phyloP scores from a whole-genome alignment of 2,113 vertebrate species.

The Tachuris rubrigastra region DNA sequence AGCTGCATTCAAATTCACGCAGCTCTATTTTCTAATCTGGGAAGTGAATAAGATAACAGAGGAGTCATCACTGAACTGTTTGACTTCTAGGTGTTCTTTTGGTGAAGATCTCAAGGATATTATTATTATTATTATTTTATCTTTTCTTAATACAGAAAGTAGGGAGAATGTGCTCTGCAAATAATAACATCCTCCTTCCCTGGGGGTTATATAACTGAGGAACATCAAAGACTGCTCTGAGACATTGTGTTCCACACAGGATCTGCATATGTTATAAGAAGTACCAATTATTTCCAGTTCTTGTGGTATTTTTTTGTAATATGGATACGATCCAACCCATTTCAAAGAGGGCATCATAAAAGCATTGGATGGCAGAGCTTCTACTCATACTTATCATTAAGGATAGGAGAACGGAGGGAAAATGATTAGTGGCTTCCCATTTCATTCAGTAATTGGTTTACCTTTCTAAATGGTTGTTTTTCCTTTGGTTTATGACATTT shows the following conservation, averaged over 20 bases:
- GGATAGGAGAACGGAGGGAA: neutral
- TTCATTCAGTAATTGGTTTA: neutral
- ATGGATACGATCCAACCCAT: neutral
- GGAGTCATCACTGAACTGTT: neutral
- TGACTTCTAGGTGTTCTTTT: neutral
- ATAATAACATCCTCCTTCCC: constrained; percentile 13
- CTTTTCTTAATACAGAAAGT: neutral
- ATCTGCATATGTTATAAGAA: constrained; percentile 46
- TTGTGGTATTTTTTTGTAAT: constrained; percentile 34
- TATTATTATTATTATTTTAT: neutral
- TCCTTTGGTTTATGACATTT: neutral
- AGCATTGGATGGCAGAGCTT: constrained; percentile 6
- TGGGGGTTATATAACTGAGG: constrained; percentile 28
- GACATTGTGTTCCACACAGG: constrained; percentile 15
- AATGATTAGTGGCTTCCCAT: constrained; percentile 36
- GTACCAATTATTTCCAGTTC: constrained; percentile 57
- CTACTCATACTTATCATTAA: constrained; percentile 38
- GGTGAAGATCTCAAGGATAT: neutral
- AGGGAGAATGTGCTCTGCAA: neutral
- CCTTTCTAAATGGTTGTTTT: constrained; percentile 14
- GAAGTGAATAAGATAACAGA: neutral
- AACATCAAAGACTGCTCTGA: constrained; percentile 48
- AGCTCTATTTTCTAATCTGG: neutral
- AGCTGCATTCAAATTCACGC: neutral
- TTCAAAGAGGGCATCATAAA: constrained; percentile 33